phyloP scores from a whole-genome alignment of 2,888 invertebrate genomes.

The Acronicta alni region DNA sequence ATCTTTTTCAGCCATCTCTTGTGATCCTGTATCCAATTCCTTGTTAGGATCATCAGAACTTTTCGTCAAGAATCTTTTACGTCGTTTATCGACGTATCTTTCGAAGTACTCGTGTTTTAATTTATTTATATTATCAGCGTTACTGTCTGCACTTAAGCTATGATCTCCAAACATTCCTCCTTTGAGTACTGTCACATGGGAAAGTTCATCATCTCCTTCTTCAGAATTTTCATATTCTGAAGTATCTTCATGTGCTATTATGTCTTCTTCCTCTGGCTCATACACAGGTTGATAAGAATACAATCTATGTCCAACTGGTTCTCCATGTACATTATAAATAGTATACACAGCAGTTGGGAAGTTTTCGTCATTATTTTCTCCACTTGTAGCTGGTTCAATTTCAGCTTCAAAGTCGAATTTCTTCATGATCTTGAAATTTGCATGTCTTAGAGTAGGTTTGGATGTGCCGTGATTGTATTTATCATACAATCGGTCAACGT shows the following conservation, averaged over 20 bases:
- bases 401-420: constrained; percentile 81
- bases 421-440: constrained; percentile 85
- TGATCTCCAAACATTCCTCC: constrained; percentile 80
- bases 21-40: constrained; percentile 63
- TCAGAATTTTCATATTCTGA: constrained; percentile 75
- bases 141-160: constrained; percentile 56
- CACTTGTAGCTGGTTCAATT: constrained; percentile 62
- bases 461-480: constrained; percentile 81
- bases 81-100: constrained; percentile 80
- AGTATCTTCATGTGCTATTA: constrained; percentile 72
- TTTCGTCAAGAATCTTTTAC: constrained; percentile 79
- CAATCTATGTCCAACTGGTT: constrained; percentile 83
- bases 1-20: constrained; percentile 62
- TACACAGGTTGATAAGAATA: constrained; percentile 86
- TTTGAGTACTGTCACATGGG: constrained; percentile 81
- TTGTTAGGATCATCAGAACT: constrained; percentile 67
- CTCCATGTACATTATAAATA: constrained; percentile 84
- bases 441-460: constrained; percentile 83
- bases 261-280: constrained; percentile 81
- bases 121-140: constrained; percentile 75
- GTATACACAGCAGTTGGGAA: constrained; percentile 84
- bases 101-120: constrained; percentile 85
- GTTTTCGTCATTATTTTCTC: constrained; percentile 71
- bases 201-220: constrained; percentile 71
- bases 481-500: constrained; percentile 78